phyloP scores from a whole-genome alignment of 2,888 invertebrate genomes.

The Periphyllus acericola region DNA sequence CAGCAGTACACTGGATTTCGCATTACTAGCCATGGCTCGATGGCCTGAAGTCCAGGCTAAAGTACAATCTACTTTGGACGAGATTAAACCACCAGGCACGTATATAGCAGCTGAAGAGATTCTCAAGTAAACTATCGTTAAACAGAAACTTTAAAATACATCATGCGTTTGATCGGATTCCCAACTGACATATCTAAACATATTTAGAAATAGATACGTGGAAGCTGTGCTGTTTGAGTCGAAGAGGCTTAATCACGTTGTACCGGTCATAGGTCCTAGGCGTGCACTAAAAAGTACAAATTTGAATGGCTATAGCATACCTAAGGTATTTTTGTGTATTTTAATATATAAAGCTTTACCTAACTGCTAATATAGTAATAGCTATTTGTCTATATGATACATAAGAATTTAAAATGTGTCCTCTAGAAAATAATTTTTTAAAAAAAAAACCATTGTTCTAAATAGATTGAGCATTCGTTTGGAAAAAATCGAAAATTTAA shows the following conservation, averaged over 20 bases:
- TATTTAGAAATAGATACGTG: constrained; percentile 69
- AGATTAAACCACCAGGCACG: constrained; percentile 54
- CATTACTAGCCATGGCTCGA: constrained; percentile 72
- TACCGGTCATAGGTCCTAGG: constrained; percentile 70
- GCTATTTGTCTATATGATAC: no score
- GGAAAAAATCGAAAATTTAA: no score
- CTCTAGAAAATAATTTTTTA: no score
- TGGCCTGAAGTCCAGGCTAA: constrained; percentile 72
- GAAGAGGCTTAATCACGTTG: constrained; percentile 68
- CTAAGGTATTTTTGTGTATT: constrained; percentile 66
- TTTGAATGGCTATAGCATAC: constrained; percentile 71
- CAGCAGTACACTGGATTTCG: constrained; percentile 73
- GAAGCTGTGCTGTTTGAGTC: constrained; percentile 72
- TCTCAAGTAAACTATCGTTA: constrained; percentile 67
- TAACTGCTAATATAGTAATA: no score
- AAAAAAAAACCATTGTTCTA: no score
- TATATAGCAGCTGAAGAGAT: constrained; percentile 69
- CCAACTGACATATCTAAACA: not conserved
- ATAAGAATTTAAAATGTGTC: no score
- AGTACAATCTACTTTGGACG: constrained; percentile 67
- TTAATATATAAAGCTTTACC: no score
- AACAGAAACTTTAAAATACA: not conserved
- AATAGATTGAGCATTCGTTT: no score
- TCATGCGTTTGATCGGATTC: not conserved
- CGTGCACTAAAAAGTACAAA: constrained; percentile 70